Percentiles rank a stretch among this genome's conserved stretches.
phyloP scores from a whole-genome alignment of 2,888 invertebrate genomes.

The Pteria penguin region DNA sequence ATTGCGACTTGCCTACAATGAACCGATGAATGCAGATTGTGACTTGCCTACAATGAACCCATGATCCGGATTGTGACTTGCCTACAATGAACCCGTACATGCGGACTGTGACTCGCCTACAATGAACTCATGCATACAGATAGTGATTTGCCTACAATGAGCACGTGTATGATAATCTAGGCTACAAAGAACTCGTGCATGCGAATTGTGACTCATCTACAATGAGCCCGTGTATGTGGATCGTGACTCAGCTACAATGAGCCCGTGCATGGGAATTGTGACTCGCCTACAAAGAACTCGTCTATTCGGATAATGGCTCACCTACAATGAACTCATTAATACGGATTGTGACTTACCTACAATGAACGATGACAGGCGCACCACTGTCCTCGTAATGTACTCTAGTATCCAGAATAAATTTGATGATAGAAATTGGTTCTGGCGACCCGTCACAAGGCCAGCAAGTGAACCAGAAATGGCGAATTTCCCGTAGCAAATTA shows the following conservation, averaged over 20 bases:
- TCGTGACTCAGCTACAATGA: background rate
- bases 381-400: slow-evolving; percentile 76
- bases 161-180: background rate
- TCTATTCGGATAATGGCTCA: too few species aligned
- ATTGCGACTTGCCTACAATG: too few species aligned
- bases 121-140: too few species aligned
- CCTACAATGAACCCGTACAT: too few species aligned
- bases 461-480: slow-evolving; percentile 93
- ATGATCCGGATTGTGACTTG: too few species aligned
- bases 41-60: too few species aligned
- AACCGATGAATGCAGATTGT: background rate
- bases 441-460: slow-evolving; percentile 96
- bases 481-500: slow-evolving; percentile 91
- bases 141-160: too few species aligned
- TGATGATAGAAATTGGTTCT: slow-evolving; percentile 90
- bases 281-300: too few species aligned
- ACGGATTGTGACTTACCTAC: slow-evolving; percentile 75
- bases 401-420: slow-evolving; percentile 92
- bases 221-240: too few species aligned
- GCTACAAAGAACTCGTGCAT: background rate
- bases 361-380: slow-evolving; percentile 79
- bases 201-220: too few species aligned
- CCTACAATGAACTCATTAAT: background rate
- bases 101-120: too few species aligned
- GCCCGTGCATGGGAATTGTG: background rate